Percentiles rank a stretch among this genome's conserved stretches.
Conservation (phyloP, 2,888 invertebrate genomes). For the Melangyna quadrimaculata region DNA sequence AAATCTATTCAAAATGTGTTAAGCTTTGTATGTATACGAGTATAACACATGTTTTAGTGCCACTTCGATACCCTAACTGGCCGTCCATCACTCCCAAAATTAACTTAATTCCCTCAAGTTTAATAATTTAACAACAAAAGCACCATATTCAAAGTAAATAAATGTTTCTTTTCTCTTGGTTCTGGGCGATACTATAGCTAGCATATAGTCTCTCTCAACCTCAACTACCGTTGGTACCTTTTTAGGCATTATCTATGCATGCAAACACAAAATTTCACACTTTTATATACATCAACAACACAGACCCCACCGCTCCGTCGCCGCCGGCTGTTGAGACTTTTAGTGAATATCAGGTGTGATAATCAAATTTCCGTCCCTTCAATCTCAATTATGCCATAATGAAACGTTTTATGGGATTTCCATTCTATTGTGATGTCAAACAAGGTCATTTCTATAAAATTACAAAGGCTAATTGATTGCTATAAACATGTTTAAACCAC, state of each 20-base stretch:
- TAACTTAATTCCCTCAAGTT: slow-evolving; percentile 49
- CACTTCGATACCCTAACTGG: not conserved
- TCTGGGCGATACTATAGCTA: not conserved
- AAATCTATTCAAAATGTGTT: not conserved
- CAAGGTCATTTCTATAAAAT: not conserved
- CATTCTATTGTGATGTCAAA: slow-evolving; percentile 27
- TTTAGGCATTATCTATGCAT: not conserved
- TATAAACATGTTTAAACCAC: not conserved
- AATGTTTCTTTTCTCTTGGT: not conserved
- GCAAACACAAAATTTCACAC: slow-evolving; percentile 23
- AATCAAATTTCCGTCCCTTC: slow-evolving; percentile 62
- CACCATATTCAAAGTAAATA: slow-evolving; percentile 31
- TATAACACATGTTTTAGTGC: not conserved
- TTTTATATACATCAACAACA: not conserved
- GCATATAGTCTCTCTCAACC: not conserved
- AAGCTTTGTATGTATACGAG: not conserved
- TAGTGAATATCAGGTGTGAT: slow-evolving; percentile 21
- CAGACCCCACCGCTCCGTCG: not conserved
- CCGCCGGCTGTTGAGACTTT: slow-evolving; percentile 30
- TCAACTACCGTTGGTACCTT: too few species aligned
- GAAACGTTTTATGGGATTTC: slow-evolving; percentile 54
- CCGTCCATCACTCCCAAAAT: slow-evolving; percentile 34
- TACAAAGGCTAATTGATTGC: not conserved
- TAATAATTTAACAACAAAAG: slow-evolving; percentile 45
- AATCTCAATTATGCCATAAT: slow-evolving; percentile 58